Evolutionary conservation across 2,888 invertebrate genomes (phyloP), one percentile per base, ranked within the genome.

Genomic region (Agrochola circellaris): DNA sequence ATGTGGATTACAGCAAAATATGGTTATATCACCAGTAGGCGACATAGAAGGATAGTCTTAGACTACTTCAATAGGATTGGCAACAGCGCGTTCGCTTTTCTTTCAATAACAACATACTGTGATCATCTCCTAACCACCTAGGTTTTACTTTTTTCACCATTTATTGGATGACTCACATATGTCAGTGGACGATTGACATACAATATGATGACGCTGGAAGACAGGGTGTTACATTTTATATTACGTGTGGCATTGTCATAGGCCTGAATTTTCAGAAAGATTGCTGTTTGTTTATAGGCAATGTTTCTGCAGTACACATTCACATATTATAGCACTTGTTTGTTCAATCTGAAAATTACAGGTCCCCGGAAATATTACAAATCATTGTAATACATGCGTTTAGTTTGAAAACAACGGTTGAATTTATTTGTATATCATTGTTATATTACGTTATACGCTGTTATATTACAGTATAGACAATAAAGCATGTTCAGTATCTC

Each of bases 401-500:
- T 82, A 85, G 69, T 75, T 71, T 69, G 75, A 74, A 74, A 83
- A 86, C 73, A 83, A 79, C 81, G 68, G 84, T 83, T 71, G 79
- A 75, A 81, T 79, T 84, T 83, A 85, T 85, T 85, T 85, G 62
- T 74, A 85, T 89, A 89, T 87, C 78, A 88, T 85, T 88, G 88
- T 87, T 90, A 90, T 90, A 91, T 91, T 88, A 90, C 67, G 75
- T 68, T 84, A 75, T 81, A 78, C 64, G 76, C 66, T 78, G 85
- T 84, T 84, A 84, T 83, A 86, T 78, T 82, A 90, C 80, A 73
- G 79, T 86, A 77, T 79, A 82, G 88, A 89, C 91, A 89, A 92
- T 94, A 93, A 93, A 94, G 82, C 90, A 93, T 90, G 89, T 87
- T 89, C 81, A 90, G 90, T 93, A 93, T 93, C 93, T 92, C 89